Evolutionary conservation across 2,113 vertebrate species (phyloP).

Genomic region (Anhinga anhinga): DNA sequence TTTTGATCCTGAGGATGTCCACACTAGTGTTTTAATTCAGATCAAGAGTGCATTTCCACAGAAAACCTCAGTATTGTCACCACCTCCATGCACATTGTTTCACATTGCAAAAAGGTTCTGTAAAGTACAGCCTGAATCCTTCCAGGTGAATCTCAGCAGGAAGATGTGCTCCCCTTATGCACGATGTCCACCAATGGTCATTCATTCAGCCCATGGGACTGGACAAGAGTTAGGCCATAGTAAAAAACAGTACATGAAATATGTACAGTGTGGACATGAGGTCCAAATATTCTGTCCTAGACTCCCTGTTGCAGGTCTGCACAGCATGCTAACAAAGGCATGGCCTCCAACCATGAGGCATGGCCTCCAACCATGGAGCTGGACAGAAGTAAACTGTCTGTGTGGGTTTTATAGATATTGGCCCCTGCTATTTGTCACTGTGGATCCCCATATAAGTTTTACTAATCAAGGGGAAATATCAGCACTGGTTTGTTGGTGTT

Average conservation of each 20-base stretch:
- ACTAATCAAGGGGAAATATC: background rate
- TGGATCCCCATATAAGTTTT: background rate
- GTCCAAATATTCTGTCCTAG: background rate
- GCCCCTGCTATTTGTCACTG: background rate
- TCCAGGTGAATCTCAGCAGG: background rate
- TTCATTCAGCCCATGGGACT: background rate
- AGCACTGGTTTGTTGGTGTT: background rate
- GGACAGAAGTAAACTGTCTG: background rate
- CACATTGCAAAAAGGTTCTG: background rate
- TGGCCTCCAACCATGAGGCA: background rate
- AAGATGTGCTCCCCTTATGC: background rate
- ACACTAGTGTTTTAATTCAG: background rate
- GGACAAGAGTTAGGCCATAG: background rate
- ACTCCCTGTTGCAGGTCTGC: background rate
- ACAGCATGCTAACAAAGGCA: fast-evolving
- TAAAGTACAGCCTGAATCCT: background rate
- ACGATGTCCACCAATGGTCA: fast-evolving
- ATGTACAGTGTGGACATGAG: too few relatives aligned
- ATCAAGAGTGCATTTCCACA: background rate
- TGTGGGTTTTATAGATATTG: background rate
- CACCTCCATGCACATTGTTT: background rate
- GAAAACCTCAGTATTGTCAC: background rate
- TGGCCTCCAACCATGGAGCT: background rate
- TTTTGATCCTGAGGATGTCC: background rate
- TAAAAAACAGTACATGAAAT: background rate